Conservation (phyloP, 2,113 vertebrate species). For the Aix galericulata region DNA sequence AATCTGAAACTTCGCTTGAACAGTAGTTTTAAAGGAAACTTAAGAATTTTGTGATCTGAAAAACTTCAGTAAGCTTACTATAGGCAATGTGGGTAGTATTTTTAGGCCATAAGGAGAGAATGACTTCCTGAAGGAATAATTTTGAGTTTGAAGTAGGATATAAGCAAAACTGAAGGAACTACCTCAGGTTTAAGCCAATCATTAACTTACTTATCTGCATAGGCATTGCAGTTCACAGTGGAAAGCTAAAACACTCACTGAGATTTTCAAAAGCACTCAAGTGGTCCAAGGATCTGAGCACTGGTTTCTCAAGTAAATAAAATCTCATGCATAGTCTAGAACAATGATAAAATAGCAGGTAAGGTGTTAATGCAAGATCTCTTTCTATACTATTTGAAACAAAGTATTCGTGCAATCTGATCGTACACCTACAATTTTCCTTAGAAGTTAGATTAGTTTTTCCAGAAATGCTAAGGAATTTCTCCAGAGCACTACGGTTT, state of each 20-base stretch:
- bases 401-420: background rate
- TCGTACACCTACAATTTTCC: background rate
- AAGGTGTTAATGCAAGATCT: background rate
- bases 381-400: background rate
- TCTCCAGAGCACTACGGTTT: background rate
- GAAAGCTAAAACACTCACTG: background rate
- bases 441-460: background rate
- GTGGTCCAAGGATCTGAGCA: background rate
- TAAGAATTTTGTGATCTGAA: background rate
- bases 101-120: background rate
- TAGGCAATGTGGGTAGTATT: background rate
- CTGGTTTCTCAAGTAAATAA: background rate
- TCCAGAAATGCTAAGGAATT: background rate
- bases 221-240: background rate
- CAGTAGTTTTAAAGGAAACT: background rate
- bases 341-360: background rate
- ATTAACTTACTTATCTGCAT: background rate
- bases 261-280: background rate
- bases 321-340: background rate
- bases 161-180: background rate
- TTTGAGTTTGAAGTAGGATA: background rate
- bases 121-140: background rate
- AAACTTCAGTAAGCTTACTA: background rate
- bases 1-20: background rate
- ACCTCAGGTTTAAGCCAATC: background rate